phyloP scores from a whole-genome alignment of 2,888 invertebrate genomes.

The Rhamphomyia laevipes region DNA sequence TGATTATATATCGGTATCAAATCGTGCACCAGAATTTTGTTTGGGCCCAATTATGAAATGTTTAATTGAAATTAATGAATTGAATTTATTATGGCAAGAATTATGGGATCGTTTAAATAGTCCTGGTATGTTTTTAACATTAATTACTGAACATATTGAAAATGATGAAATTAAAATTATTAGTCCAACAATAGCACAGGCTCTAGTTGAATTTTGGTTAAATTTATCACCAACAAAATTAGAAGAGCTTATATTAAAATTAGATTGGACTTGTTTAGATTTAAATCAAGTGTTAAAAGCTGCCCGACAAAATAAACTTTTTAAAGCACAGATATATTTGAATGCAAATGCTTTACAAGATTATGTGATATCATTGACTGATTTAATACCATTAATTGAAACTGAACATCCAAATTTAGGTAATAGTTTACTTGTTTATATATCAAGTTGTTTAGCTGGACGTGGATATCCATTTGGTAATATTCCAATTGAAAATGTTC shows the following conservation, averaged over 20 bases:
- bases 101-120: constrained; percentile 49
- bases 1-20: constrained; percentile 36
- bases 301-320: constrained; percentile 31
- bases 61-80: constrained; percentile 32
- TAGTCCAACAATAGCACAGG: constrained; percentile 60
- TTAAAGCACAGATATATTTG: constrained; percentile 48
- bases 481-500: constrained; percentile 48
- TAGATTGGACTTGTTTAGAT: constrained; percentile 64
- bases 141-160: constrained; percentile 58
- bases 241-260: constrained; percentile 57
- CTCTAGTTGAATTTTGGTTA: constrained; percentile 56
- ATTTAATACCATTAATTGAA: constrained; percentile 45
- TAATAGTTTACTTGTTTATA: constrained; percentile 73
- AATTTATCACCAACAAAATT: constrained; percentile 47
- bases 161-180: constrained; percentile 48
- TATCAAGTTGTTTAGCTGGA: constrained; percentile 79
- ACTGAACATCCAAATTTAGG: constrained; percentile 48
- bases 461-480: constrained; percentile 69
- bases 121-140: constrained; percentile 50
- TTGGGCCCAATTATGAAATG: constrained; percentile 34
- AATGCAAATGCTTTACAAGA: constrained; percentile 66
- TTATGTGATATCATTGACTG: constrained; percentile 61
- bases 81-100: constrained; percentile 48
- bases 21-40: constrained; percentile 34
- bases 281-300: constrained; percentile 51